These are phyloP conservation scores for Volucella inanis DNA, from an alignment of 2,888 invertebrate species.

Conservation along the genomic window DNA sequence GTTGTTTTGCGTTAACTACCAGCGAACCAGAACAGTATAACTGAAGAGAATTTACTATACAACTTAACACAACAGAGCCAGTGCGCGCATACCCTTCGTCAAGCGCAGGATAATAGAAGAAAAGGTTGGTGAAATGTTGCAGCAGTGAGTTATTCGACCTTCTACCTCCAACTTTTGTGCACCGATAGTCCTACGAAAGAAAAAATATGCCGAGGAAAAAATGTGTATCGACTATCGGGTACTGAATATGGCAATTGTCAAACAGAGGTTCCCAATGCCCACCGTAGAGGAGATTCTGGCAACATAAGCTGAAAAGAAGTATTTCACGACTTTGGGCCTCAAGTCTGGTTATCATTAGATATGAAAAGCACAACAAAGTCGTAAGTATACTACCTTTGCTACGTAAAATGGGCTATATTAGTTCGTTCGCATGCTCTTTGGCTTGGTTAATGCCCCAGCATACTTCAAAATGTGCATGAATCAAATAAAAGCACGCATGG, in stretches of 20 bases:
- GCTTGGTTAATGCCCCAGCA: conserved; percentile 13
- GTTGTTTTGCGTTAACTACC: neutral
- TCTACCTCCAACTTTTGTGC: conserved; percentile 76
- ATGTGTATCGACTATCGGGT: conserved; percentile 80
- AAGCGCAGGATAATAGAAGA: conserved; percentile 4
- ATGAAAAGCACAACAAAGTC: neutral
- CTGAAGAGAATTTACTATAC: too few species aligned
- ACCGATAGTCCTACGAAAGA: too few species aligned
- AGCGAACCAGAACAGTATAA: neutral
- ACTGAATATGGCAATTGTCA: conserved; percentile 22
- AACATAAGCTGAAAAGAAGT: conserved; percentile 23
- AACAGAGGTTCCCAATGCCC: conserved; percentile 53
- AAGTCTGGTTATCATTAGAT: neutral
- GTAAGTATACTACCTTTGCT: conserved; percentile 11
- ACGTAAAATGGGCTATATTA: conserved; percentile 14
- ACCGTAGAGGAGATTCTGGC: conserved; percentile 27
- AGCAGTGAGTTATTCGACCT: conserved; percentile 77
- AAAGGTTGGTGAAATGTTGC: conserved; percentile 2
- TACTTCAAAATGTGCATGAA: too few species aligned
- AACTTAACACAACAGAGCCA: neutral
- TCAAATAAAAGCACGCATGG: too few species aligned
- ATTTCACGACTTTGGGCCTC: conserved; percentile 41
- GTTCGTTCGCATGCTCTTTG: conserved; percentile 15
- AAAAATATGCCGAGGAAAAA: too few species aligned
- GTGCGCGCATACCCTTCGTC: conserved; percentile 22